phyloP scores from a whole-genome alignment of 2,113 vertebrate genomes.

The Grammomys dolichurus region DNA sequence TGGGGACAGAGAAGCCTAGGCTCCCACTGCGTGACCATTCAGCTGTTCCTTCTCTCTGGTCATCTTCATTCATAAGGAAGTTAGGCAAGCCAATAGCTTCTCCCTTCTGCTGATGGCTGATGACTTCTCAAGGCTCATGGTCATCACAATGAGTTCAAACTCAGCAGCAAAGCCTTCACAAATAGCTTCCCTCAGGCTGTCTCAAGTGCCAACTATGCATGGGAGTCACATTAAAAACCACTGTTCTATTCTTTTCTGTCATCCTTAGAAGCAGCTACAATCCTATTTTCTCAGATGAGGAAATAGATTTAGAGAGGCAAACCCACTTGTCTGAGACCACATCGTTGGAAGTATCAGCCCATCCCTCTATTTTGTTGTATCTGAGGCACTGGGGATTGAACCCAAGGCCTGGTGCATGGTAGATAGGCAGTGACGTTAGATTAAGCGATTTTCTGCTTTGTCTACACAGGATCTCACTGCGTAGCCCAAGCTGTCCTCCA shows the following conservation, averaged over 20 bases:
- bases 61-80: background rate
- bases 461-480: background rate
- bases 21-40: background rate
- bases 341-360: background rate
- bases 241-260: background rate
- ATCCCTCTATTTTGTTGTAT: too few relatives aligned
- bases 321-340: background rate
- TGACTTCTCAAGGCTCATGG: background rate
- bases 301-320: slow-evolving; percentile 14
- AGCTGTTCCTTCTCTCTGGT: background rate
- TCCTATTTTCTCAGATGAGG: background rate
- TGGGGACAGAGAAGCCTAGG: background rate
- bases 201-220: background rate
- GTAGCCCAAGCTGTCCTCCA: background rate
- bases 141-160: background rate
- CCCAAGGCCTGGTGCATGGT: background rate
- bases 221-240: background rate
- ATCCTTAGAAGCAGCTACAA: background rate
- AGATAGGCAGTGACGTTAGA: background rate
- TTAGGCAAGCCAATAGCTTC: background rate
- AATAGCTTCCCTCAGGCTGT: background rate
- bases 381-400: background rate
- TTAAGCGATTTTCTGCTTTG: background rate
- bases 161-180: background rate
- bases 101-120: background rate